Evolutionary conservation across 2,113 vertebrate genomes (phyloP).

Genomic region (Bambusicola thoracicus): DNA sequence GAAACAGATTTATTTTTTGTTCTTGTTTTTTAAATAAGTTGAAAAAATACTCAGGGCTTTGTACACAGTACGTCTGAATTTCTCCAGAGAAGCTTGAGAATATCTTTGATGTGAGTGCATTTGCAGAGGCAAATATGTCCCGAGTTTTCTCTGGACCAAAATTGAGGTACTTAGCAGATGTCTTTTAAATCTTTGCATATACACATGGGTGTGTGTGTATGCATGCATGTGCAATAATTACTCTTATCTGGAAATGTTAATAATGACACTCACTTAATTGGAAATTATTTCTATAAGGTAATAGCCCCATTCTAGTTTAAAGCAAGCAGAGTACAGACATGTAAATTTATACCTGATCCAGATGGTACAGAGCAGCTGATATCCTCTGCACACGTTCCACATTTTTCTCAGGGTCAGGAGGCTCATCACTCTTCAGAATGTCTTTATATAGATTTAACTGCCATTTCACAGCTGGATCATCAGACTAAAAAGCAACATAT

Average conservation of each 20-base stretch:
- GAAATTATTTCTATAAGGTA: neutral
- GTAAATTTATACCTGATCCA: slow-evolving; percentile 83
- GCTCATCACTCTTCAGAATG: slow-evolving; percentile 86
- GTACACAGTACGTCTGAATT: neutral
- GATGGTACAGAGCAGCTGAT: slow-evolving; percentile 94
- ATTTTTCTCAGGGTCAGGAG: slow-evolving; percentile 85
- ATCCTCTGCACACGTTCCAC: slow-evolving; percentile 96
- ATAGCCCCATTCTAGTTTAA: neutral
- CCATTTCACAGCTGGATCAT: slow-evolving; percentile 97
- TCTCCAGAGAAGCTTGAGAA: neutral
- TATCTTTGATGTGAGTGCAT: neutral
- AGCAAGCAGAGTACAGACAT: neutral
- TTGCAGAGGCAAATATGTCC: neutral
- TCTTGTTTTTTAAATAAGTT: neutral
- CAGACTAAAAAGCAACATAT: slow-evolving; percentile 82
- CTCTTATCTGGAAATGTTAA: neutral
- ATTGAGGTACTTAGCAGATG: neutral
- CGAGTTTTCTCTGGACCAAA: neutral
- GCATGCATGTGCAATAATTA: rapidly evolving
- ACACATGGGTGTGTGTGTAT: rapidly evolving
- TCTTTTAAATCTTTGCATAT: neutral
- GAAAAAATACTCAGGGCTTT: neutral
- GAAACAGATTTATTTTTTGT: neutral
- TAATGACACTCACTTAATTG: neutral
- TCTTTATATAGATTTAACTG: slow-evolving; percentile 97